Base-by-base conservation (phyloP, 1,140 invertebrate genomes). In the Halictus rubicundus region DNA sequence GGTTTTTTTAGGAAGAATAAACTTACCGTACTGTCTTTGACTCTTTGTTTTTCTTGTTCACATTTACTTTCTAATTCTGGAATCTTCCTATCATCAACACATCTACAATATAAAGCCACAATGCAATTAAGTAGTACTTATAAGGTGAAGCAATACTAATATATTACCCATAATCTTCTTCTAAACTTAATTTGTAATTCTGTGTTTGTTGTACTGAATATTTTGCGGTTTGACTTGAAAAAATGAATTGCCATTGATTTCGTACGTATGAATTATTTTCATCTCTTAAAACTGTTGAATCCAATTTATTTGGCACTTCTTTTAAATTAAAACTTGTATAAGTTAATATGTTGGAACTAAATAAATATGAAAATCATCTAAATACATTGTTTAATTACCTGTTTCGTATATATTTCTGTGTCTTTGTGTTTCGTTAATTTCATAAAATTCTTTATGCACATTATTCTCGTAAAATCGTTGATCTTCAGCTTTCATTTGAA, bases 21-120 rank as follows among this genome's bases (percentile, higher is more conserved):
- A 75, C 70, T 64, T 78, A 84, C 84, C 27, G 60, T 74, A 65
- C 46, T 75, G 23, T 85, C 61, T 68, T 46, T 61, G 7, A n/a
- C 60, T n/a, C 21, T 19, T 32, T 85, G 32, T 46, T 49, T 21
- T n/a, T 49, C 27, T 59, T 72, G 57, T 27, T 61, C 14, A 49
- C 57, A 75, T 32, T 63, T 64, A 12, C 25, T 27, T 69, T 25
- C 70, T 9, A 59, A 65, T 66, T 37, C 37, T 59, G 27, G 6
- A 21, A 25, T 46, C 39, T 68, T 39, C 27, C 39, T 64, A 25
- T 54, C 63, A 25, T n/a, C 5, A 14, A 75, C 39, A 21, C 21
- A 64, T n/a, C 82, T 84, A 19, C 19, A 52, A 80, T n/a, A 3
- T 49, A 16, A 39, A 69, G 60, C 66, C 39, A 19, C 37, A n/a